phyloP scores from a whole-genome alignment of 2,113 vertebrate species.

The Recurvirostra avosetta region DNA sequence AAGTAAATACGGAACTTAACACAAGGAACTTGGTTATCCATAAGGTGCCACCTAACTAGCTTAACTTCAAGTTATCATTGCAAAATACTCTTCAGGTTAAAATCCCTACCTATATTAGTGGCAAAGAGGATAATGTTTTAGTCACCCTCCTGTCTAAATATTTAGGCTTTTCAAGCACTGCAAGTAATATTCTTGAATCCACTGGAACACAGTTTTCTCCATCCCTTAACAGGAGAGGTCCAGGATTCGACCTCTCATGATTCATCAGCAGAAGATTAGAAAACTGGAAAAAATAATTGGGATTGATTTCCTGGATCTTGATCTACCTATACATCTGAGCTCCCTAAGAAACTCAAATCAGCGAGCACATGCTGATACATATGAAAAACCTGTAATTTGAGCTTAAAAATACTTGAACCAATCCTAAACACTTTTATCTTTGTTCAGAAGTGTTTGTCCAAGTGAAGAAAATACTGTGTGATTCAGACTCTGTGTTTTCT shows the following conservation, averaged over 20 bases:
- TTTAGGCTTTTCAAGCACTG: not conserved
- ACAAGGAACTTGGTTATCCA: not conserved
- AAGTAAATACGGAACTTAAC: not conserved
- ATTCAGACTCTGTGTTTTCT: not conserved
- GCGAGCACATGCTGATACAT: not conserved
- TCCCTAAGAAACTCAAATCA: not conserved
- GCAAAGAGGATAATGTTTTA: not conserved
- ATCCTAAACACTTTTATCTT: not conserved
- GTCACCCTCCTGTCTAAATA: not conserved
- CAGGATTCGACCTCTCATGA: not conserved
- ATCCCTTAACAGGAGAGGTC: not conserved
- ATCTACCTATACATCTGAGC: not conserved
- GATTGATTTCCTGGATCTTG: conserved; percentile 14
- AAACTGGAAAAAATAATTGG: not conserved
- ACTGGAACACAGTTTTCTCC: not conserved
- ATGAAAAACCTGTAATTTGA: conserved; percentile 29
- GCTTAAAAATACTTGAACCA: conserved; percentile 19
- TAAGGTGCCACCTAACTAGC: not conserved
- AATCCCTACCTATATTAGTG: not conserved
- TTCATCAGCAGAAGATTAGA: not conserved
- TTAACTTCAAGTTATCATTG: not conserved
- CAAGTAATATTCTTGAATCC: not conserved
- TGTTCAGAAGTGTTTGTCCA: not conserved
- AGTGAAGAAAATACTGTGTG: not conserved
- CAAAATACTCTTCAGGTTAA: not conserved